These are phyloP conservation scores for Pristiophorus japonicus DNA, from an alignment of 2,113 vertebrate genomes.

Conservation along the genomic window DNA sequence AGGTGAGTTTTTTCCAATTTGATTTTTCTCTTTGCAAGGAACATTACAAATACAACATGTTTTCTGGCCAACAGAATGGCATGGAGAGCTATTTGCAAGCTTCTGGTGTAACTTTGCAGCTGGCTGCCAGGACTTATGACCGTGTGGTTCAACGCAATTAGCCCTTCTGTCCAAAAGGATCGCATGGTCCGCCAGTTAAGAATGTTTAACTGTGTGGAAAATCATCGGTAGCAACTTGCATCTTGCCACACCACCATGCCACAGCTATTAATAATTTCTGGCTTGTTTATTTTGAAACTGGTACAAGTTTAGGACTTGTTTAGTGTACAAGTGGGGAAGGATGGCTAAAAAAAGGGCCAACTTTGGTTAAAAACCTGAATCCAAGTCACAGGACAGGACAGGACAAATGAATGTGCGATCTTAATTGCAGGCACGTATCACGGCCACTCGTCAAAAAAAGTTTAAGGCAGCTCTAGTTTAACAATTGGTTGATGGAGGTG, in stretches of 20 bases:
- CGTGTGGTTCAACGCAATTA: not conserved
- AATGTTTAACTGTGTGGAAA: not conserved
- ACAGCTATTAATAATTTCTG: not conserved
- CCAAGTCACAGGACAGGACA: not conserved
- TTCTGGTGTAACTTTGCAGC: not conserved
- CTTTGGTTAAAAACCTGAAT: not conserved
- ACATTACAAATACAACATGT: not conserved
- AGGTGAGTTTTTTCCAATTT: too few relatives aligned
- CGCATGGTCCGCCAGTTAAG: not conserved
- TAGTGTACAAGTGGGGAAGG: not conserved
- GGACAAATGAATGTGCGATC: not conserved
- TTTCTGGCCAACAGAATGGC: not conserved
- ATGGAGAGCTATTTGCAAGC: not conserved
- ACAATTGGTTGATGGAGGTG: not conserved
- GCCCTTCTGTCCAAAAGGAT: not conserved
- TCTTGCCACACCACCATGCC: not conserved
- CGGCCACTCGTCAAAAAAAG: not conserved
- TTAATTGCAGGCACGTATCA: not conserved
- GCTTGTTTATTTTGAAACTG: not conserved
- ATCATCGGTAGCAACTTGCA: not conserved
- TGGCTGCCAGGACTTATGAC: not conserved
- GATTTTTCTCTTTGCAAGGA: not conserved
- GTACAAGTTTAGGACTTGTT: too few relatives aligned
- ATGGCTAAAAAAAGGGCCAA: not conserved
- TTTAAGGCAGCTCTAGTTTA: not conserved